phyloP scores from a whole-genome alignment of 2,113 vertebrate species.

The Genyomyrus donnyi region DNA sequence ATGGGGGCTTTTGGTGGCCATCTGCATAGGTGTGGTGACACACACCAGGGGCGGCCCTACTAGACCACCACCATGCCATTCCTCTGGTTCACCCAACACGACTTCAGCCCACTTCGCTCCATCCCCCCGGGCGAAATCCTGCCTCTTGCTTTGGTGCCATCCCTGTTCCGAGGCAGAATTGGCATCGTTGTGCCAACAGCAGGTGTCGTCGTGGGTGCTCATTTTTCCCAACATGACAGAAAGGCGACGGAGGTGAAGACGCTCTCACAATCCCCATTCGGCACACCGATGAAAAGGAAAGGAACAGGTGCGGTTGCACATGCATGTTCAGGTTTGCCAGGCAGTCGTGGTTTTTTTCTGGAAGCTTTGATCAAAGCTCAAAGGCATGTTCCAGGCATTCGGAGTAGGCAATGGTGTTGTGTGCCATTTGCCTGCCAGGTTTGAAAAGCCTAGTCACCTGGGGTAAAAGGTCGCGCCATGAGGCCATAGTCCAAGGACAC shows the following conservation, averaged over 20 bases:
- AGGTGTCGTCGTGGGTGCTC: not conserved
- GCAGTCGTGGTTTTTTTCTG: not conserved
- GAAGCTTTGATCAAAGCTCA: not conserved
- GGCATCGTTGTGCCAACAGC: not conserved
- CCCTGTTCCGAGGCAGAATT: not conserved
- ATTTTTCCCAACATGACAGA: not conserved
- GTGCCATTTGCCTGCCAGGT: not conserved
- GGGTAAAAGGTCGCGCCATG: not conserved
- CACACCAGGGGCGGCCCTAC: not conserved
- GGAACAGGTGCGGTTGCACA: not conserved
- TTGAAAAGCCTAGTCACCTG: not conserved
- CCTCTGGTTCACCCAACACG: constrained; percentile 44
- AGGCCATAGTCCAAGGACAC: not conserved
- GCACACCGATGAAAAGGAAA: not conserved
- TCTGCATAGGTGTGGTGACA: not conserved
- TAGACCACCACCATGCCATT: not conserved
- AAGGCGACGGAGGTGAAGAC: not conserved
- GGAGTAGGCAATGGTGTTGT: not conserved
- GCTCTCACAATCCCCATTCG: not conserved
- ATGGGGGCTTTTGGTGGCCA: not conserved
- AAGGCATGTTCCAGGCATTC: not conserved
- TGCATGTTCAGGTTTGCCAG: not conserved
- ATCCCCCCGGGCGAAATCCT: not conserved
- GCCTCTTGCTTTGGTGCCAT: not conserved
- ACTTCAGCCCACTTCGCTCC: constrained; percentile 44